Evolutionary conservation across 2,888 invertebrate genomes (phyloP).

Genomic region (Stegana nigrithorax): DNA sequence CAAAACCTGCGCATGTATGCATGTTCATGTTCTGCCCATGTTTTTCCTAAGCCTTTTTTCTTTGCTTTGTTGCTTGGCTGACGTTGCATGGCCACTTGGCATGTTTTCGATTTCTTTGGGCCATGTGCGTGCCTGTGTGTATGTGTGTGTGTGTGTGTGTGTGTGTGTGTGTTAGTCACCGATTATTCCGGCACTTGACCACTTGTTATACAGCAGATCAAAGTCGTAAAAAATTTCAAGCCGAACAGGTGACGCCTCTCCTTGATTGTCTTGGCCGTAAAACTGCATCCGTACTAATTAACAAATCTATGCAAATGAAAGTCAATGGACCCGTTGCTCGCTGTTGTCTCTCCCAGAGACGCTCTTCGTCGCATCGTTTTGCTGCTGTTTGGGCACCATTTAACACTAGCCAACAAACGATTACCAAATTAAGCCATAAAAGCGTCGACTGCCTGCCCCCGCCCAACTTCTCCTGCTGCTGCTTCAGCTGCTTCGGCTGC

Average conservation of each 20-base stretch:
- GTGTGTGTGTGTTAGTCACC: neutral
- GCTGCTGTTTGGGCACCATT: conserved; percentile 10
- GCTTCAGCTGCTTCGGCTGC: too few relatives aligned
- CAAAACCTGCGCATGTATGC: neutral
- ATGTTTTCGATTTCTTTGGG: neutral
- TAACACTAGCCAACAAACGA: conserved; percentile 16
- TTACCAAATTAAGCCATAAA: conserved; percentile 53
- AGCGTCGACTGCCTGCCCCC: too few relatives aligned
- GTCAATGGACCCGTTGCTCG: neutral
- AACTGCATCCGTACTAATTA: conserved; percentile 47
- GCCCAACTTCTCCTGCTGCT: too few relatives aligned
- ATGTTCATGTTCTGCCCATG: neutral
- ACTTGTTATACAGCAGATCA: neutral
- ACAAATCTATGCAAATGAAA: conserved; percentile 53
- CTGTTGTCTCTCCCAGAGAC: conserved; percentile 27
- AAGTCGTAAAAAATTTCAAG: neutral
- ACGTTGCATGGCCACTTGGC: too few relatives aligned
- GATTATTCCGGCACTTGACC: neutral
- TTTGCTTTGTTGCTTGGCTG: neutral
- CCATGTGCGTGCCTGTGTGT: neutral
- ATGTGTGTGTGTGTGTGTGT: neutral
- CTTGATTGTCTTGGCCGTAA: conserved; percentile 51
- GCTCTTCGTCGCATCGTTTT: conserved; percentile 39
- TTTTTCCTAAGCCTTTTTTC: neutral
- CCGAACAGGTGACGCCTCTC: conserved; percentile 24